Conservation (phyloP, 2,113 vertebrate genomes). For the Macaca fascicularis region T2T-MFA8v1.1 NC_088389.1:111289001-111289500, state of each 20-base stretch:
- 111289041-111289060: neutral
- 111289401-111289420: neutral
- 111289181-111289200: neutral
- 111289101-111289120: neutral
- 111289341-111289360: neutral
- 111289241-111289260: neutral
- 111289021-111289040: neutral
- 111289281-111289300: slow-evolving; percentile 17
- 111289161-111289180: neutral
- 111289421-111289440: neutral
- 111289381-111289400: neutral
- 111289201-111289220: neutral
- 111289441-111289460: neutral
- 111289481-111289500: neutral
- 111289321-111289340: neutral
- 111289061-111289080: neutral
- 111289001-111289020: neutral
- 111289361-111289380: neutral
- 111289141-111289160: neutral
- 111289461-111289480: neutral
- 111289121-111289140: neutral
- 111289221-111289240: neutral
- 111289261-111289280: neutral
- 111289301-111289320: neutral
- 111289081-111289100: neutral